Base-by-base conservation (phyloP, 2,113 vertebrate species). In the Ammospiza caudacuta region DNA sequence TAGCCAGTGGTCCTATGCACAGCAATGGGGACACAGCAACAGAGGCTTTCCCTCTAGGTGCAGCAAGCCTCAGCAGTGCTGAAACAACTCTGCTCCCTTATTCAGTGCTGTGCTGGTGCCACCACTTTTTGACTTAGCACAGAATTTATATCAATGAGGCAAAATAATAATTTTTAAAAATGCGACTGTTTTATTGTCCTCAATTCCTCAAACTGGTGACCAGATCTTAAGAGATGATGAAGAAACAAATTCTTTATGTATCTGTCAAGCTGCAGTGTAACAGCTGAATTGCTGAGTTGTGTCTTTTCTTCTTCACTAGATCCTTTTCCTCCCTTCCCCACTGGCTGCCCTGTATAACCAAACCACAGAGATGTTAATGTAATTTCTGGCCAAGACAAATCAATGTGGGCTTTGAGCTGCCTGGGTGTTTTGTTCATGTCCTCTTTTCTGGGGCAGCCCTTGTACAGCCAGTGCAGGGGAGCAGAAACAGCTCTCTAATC, bases 321-420 rank as follows among this genome's bases (percentile, higher is more conserved):
- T 69, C 51, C 39, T 87, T 92, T 70, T 76, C 55, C 46, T 94
- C 66, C 43, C 37, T 83, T 84, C 35, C 35, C 67, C 78, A 33
- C 59, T 59, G 58, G 67, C 79, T 85, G 37, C 55, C 29, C 47
- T 86, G 39, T 49, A 35, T 55, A 80, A 80, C 52, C 1, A 2
- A 12, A 70, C 57, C 67, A 63, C 72, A 90, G 63, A 55, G 72
- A 83, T 62, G 75, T 80, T 81, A 66, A 62, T 77, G 47, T 88
- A 86, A 92, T 83, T 91, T 85, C 63, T 39, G 55, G 54, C 43
- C 59, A 85, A 63, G 87, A 90, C 59, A 94, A 76, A 96, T 95
- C 94, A 83, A 93, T 91, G 89, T 6, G 9, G 55, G 62, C 55
- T 90, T 91, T 90, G 67, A 92, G 55, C 63, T 70, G 82, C 67